These are phyloP conservation scores for Neodon shergylaensis DNA, from an alignment of 2,113 vertebrate species.

Conservation along the genomic window DNA sequence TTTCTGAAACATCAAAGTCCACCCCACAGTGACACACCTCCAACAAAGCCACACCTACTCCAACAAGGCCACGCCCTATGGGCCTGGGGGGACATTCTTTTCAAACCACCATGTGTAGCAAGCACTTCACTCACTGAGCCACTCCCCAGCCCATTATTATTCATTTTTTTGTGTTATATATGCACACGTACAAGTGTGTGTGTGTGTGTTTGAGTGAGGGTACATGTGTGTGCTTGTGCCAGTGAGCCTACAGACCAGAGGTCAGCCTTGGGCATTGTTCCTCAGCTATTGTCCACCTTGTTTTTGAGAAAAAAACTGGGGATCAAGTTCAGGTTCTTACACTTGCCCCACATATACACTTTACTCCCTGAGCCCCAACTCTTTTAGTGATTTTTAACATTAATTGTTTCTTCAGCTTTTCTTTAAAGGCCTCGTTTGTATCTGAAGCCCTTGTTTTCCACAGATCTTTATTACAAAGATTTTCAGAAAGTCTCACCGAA, in stretches of 20 bases:
- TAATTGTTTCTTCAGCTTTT: slow-evolving; percentile 19
- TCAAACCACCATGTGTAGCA: not conserved
- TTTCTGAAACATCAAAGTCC: not conserved
- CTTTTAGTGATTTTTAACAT: not conserved
- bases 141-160: not conserved
- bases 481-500: not conserved
- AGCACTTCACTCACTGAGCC: not conserved
- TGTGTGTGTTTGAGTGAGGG: too few relatives aligned
- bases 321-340: not conserved
- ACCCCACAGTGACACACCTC: not conserved
- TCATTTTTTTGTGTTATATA: not conserved
- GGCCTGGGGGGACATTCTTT: not conserved
- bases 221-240: not conserved
- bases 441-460: not conserved
- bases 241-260: not conserved
- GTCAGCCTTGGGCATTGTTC: not conserved
- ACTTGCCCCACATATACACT: too few relatives aligned
- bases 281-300: too few relatives aligned
- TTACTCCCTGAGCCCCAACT: not conserved
- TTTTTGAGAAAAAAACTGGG: not conserved
- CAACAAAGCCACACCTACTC: not conserved
- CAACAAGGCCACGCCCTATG: not conserved
- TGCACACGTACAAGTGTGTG: not conserved
- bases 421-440: not conserved
- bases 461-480: slow-evolving; percentile 10